These are phyloP conservation scores for Gerris buenoi DNA, from an alignment of 1,140 invertebrate genomes.

Conservation along the genomic window DNA sequence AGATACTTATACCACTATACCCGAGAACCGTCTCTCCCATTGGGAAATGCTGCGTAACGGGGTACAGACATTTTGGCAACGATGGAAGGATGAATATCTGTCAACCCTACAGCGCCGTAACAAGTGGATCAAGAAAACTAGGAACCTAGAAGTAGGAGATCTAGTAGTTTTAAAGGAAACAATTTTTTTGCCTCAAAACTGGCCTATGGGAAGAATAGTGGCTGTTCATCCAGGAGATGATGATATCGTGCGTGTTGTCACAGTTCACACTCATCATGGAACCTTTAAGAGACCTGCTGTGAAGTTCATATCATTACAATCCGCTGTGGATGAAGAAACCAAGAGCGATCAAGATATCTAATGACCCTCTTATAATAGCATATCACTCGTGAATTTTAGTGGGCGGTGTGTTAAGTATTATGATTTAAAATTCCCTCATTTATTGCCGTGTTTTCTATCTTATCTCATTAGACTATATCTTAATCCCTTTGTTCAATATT, in stretches of 20 bases:
- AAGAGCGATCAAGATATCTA: no score
- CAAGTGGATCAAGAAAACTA: slow-evolving; percentile 20
- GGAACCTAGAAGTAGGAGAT: slow-evolving; percentile 10
- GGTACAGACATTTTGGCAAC: slow-evolving; percentile 24
- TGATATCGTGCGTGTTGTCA: slow-evolving; percentile 26
- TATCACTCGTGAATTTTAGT: no score
- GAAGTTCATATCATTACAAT: no score
- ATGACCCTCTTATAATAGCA: no score
- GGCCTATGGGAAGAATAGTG: slow-evolving; percentile 26
- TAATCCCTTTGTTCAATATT: no score
- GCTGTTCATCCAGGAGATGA: slow-evolving; percentile 26
- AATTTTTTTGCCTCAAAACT: slow-evolving; percentile 26
- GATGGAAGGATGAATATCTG: slow-evolving; percentile 27
- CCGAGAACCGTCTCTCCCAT: slow-evolving; percentile 14
- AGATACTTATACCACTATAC: slow-evolving; percentile 3
- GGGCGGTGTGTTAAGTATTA: no score
- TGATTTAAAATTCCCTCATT: no score
- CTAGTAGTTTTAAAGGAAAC: slow-evolving; percentile 27
- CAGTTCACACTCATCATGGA: slow-evolving; percentile 22
- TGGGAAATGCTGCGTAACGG: slow-evolving; percentile 21
- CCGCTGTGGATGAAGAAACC: no score
- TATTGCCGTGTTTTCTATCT: no score
- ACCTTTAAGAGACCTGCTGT: background rate
- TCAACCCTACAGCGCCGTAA: slow-evolving; percentile 18
- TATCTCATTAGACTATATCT: no score